phyloP scores from a whole-genome alignment of 2,113 vertebrate genomes.

The Mustela nigripes region DNA sequence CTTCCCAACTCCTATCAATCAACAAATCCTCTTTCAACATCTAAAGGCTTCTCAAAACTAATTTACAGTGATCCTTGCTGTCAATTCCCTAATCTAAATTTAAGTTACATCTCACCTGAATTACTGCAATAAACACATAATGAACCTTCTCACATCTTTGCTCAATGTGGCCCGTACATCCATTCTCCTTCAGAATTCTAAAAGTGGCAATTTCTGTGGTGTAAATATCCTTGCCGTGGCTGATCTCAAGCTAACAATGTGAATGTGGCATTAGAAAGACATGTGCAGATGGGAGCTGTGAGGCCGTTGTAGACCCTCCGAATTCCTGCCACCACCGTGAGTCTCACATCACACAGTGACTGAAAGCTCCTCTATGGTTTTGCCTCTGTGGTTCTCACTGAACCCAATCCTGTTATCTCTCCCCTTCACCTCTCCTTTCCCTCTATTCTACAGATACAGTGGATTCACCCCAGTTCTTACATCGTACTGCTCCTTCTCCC shows the following conservation, averaged over 20 bases:
- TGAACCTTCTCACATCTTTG: not conserved
- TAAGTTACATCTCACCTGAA: not conserved
- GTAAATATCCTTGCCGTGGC: no score
- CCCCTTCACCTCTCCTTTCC: not conserved
- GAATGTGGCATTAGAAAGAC: not conserved
- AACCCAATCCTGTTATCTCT: fast-evolving
- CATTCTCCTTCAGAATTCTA: not conserved
- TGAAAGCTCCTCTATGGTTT: not conserved
- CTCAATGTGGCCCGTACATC: fast-evolving
- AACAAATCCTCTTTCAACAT: not conserved
- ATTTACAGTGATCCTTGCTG: not conserved
- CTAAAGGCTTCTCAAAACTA: not conserved
- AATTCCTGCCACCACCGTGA: fast-evolving
- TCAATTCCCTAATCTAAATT: not conserved
- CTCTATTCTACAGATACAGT: not conserved
- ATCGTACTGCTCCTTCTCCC: not conserved
- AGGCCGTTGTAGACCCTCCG: not conserved
- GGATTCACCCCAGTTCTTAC: not conserved
- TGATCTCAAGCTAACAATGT: not conserved
- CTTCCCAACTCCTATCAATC: not conserved
- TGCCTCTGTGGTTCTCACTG: not conserved
- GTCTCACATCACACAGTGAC: not conserved
- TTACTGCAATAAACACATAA: not conserved
- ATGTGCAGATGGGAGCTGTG: fast-evolving
- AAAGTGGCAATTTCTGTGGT: not conserved